phyloP scores from a whole-genome alignment of 2,888 invertebrate genomes.

The Dynastes hyllus region DNA sequence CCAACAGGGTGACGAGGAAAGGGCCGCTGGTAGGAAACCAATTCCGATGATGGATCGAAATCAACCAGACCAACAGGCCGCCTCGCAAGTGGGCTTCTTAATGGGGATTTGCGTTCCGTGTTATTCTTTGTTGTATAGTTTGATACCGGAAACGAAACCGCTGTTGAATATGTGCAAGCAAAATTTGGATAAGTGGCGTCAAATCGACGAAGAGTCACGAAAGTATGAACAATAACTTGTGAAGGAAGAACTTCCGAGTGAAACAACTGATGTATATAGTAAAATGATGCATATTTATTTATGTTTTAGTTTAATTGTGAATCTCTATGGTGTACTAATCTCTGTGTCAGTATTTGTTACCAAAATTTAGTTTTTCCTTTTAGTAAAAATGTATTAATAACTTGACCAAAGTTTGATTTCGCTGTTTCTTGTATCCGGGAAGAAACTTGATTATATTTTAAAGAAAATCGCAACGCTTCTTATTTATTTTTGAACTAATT shows the following conservation, averaged over 20 bases:
- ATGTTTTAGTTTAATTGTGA: conserved; percentile 10
- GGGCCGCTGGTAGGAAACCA: conserved; percentile 76
- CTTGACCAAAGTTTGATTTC: too few species aligned
- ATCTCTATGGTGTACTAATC: conserved; percentile 23
- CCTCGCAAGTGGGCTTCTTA: conserved; percentile 88
- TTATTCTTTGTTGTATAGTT: conserved; percentile 78
- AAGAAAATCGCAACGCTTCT: too few species aligned
- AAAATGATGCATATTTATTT: conserved; percentile 16
- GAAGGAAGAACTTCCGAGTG: not conserved
- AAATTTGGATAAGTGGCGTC: conserved; percentile 78
- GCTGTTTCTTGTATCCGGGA: too few species aligned
- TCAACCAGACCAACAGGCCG: conserved; percentile 82
- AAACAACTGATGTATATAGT: conserved; percentile 7
- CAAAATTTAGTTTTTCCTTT: not conserved
- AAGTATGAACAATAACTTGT: conserved; percentile 17
- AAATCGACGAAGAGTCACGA: conserved; percentile 64
- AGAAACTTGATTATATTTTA: not conserved
- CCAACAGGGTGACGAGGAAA: conserved; percentile 76
- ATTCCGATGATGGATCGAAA: conserved; percentile 82
- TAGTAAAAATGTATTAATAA: not conserved
- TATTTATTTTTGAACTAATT: too few species aligned
- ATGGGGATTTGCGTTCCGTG: conserved; percentile 88
- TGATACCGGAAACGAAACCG: conserved; percentile 82
- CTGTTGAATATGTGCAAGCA: conserved; percentile 80
- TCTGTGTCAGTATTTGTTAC: not conserved